phyloP scores from a whole-genome alignment of 2,888 invertebrate genomes.

The Arge pagana region DNA sequence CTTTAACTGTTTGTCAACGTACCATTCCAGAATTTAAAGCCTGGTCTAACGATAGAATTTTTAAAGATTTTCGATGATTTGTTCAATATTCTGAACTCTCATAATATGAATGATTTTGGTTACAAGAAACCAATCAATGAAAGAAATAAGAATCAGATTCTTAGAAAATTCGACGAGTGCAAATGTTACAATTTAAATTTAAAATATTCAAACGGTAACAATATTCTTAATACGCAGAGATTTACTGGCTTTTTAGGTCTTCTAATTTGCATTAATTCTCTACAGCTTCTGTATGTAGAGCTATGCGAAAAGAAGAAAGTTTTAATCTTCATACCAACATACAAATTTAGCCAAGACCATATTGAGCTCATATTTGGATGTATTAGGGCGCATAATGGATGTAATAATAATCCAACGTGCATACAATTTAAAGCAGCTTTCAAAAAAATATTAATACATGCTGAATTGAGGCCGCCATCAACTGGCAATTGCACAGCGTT shows the following conservation, averaged over 20 bases:
- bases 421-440: conserved; percentile 24
- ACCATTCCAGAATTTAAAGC: conserved; percentile 26
- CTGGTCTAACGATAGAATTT: conserved; percentile 27
- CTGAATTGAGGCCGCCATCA: conserved; percentile 7
- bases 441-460: conserved; percentile 22
- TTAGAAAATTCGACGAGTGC: conserved; percentile 6
- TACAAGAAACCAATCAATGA: conserved; percentile 22
- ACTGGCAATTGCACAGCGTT: conserved; percentile 7
- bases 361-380: conserved; percentile 26
- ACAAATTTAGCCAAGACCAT: conserved; percentile 28
- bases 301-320: conserved; percentile 5
- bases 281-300: conserved; percentile 15
- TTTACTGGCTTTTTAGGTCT: conserved; percentile 26
- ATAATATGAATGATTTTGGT: conserved; percentile 12
- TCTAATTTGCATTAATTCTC: conserved; percentile 16
- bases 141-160: conserved; percentile 16
- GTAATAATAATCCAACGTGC: conserved; percentile 27
- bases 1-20: conserved; percentile 21
- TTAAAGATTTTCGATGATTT: conserved; percentile 26
- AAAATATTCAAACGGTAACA: conserved; percentile 9
- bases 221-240: conserved; percentile 11
- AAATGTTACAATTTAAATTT: conserved; percentile 18
- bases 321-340: conserved; percentile 23
- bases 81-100: conserved; percentile 33
- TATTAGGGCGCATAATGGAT: conserved; percentile 21